These are phyloP conservation scores for Plodia interpunctella DNA, from an alignment of 1,140 invertebrate genomes.

Conservation along the genomic window DNA sequence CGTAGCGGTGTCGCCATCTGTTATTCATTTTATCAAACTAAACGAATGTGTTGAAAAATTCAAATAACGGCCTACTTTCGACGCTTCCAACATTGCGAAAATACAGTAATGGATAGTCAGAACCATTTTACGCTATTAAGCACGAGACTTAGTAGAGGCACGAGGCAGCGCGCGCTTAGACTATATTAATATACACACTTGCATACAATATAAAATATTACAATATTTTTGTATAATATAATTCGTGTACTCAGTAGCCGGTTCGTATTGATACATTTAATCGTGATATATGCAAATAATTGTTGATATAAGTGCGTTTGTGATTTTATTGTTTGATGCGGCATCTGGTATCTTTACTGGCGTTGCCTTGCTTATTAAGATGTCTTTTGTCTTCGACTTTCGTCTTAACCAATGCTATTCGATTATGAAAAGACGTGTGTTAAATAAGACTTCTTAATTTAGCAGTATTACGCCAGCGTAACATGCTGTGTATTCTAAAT, in stretches of 20 bases:
- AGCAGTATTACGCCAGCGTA: background rate
- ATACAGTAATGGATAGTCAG: background rate
- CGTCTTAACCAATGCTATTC: background rate
- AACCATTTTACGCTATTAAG: conserved; percentile 6
- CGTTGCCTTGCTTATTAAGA: background rate
- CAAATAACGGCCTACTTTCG: background rate
- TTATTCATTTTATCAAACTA: too few relatives aligned
- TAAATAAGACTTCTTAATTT: background rate
- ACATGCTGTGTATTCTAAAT: background rate
- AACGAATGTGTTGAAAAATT: background rate
- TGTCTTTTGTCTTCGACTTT: background rate
- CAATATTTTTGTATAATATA: conserved; percentile 74
- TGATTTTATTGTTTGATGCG: conserved; percentile 31
- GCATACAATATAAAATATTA: conserved; percentile 59
- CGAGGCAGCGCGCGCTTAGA: conserved; percentile 52
- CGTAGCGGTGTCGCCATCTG: background rate
- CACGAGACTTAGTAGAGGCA: conserved; percentile 21
- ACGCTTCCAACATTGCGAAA: background rate
- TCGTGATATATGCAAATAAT: conserved; percentile 52
- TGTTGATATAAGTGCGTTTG: conserved; percentile 57
- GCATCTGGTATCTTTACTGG: background rate
- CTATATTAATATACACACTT: conserved; percentile 62
- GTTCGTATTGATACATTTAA: conserved; percentile 62
- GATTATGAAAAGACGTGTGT: background rate
- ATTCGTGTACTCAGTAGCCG: conserved; percentile 67